These are phyloP conservation scores for Tenthredo notha DNA, from an alignment of 2,888 invertebrate genomes.

Conservation along the genomic window DNA sequence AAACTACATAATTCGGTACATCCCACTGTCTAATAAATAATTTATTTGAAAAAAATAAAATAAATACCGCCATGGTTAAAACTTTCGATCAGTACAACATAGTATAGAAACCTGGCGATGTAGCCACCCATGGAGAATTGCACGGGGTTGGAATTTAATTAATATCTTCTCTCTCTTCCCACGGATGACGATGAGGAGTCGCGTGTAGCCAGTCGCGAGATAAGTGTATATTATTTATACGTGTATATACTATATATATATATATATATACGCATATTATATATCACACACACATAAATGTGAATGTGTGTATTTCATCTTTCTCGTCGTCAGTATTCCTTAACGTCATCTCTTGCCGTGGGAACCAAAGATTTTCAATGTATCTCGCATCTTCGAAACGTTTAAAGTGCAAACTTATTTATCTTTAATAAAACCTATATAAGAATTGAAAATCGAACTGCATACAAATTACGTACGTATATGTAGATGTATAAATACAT, in stretches of 20 bases:
- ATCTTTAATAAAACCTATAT: not conserved
- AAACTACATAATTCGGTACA: not conserved
- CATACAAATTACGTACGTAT: not conserved
- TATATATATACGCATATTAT: not conserved
- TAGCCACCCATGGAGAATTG: constrained; percentile 21
- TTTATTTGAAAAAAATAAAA: not conserved
- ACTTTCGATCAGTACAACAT: not conserved
- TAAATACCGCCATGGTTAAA: not conserved
- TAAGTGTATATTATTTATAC: constrained; percentile 17
- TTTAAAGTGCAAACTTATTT: not conserved
- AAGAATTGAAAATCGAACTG: not conserved
- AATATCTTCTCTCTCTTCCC: constrained; percentile 32
- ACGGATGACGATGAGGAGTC: constrained; percentile 14
- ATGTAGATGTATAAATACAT: not conserved
- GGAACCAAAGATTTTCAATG: constrained; percentile 55
- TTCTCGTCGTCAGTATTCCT: constrained; percentile 12
- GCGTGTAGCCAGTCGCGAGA: not conserved
- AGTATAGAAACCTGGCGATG: not conserved
- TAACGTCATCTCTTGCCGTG: constrained; percentile 57
- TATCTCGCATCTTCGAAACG: not conserved
- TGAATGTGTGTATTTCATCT: not conserved
- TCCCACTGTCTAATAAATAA: constrained; percentile 19
- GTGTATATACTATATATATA: no score
- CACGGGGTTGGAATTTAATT: constrained; percentile 33
- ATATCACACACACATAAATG: not conserved